phyloP scores from a whole-genome alignment of 2,113 vertebrate genomes.

The Tiliqua scincoides region DNA sequence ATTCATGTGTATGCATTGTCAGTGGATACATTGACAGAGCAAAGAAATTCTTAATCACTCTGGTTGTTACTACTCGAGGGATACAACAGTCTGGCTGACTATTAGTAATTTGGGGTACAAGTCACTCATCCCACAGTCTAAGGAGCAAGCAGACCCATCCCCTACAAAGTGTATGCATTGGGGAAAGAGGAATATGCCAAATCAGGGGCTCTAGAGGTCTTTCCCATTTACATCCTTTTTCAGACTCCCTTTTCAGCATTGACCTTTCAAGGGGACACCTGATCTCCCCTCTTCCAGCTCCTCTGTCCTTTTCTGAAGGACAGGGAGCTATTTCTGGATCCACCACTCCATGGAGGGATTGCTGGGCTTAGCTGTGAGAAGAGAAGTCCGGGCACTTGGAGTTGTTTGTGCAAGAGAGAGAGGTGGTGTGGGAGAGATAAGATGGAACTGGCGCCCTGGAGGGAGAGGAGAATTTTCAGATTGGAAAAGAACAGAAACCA shows the following conservation, averaged over 20 bases:
- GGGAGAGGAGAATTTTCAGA: neutral
- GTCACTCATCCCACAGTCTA: too few species aligned
- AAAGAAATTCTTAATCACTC: neutral
- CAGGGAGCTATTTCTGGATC: slow-evolving; percentile 31
- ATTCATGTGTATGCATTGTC: too few species aligned
- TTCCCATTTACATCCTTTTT: neutral
- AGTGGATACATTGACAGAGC: too few species aligned
- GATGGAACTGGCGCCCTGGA: neutral
- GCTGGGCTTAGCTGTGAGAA: neutral
- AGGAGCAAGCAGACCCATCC: too few species aligned
- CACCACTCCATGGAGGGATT: neutral
- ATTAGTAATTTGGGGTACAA: neutral
- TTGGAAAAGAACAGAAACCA: neutral
- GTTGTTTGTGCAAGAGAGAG: neutral
- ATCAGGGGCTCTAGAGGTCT: neutral
- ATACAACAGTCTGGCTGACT: too few species aligned
- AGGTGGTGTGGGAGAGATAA: neutral
- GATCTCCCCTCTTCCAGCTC: slow-evolving; percentile 1
- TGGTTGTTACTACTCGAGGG: neutral
- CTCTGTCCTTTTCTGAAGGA: slow-evolving; percentile 32
- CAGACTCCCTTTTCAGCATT: slow-evolving; percentile 11
- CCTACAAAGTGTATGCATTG: too few species aligned
- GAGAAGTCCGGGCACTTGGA: neutral
- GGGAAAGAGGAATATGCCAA: neutral
- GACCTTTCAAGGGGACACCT: slow-evolving; percentile 10